Evolutionary conservation across 2,888 invertebrate species (phyloP), one percentile per base, ranked within the genome.

Genomic region (Lamellibrachia columna): DNA sequence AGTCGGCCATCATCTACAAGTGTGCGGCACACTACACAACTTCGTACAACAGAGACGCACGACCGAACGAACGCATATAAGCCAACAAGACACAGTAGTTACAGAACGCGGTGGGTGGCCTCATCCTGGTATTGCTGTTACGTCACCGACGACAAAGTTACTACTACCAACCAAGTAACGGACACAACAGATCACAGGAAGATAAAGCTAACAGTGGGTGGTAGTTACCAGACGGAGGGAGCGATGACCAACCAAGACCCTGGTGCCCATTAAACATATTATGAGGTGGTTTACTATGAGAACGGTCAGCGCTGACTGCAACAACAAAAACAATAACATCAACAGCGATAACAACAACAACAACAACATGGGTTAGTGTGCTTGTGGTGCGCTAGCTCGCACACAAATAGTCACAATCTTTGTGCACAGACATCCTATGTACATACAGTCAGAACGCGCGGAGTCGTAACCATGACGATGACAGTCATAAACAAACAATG

Each of bases 401-500:
- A 15, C 22, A n/a, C 75, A 75, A 75, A 75, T 15, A 22, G 75
- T 75, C 22, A 75, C 75, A 75, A 75, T 75, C 15, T 75, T 75
- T 75, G 75, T 75, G 75, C 75, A 75, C 75, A 22, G 75, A 75
- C 75, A 75, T 11, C 75, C 75, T 75, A 75, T 75, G 75, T 75
- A 75, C 75, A 75, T 75, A 75, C 75, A 75, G 60, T 60, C 60
- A 4, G 15, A 60, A 60, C 15, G 3, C 15, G 3, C 75, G 3
- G 8, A 9, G 22, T 22, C 75, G 75, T 75, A 22, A 6, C 75
- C 75, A 75, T 22, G 75, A n/a, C 75, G 75, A 15, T n/a, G 75
- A 75, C 75, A 75, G 75, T 75, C 75, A n/a, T 75, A 75, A 75
- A 75, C 75, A 75, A 75, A 75, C 75, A 75, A 75, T 75, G 75